Evolutionary conservation across 2,113 vertebrate genomes (phyloP).

Genomic region (Sigmodon hispidus): DNA sequence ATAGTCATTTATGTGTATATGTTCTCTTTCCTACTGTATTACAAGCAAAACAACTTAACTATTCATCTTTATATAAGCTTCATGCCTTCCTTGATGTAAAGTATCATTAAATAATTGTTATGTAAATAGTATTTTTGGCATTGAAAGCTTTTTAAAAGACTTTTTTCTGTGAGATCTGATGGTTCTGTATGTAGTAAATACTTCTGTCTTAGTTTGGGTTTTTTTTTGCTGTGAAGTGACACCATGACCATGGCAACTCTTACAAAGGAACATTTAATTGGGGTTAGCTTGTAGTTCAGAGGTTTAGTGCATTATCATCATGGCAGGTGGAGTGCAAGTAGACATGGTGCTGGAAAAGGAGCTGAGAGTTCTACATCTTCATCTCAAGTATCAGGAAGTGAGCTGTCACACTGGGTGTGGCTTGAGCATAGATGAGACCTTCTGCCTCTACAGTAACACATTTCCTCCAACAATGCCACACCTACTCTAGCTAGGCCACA

Average conservation of each 20-base stretch:
- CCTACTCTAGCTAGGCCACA: not conserved
- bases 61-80: not conserved
- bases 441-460: not conserved
- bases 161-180: not conserved
- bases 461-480: not conserved
- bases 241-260: not conserved
- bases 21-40: not conserved
- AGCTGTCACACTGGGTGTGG: not conserved
- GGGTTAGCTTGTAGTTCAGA: not conserved
- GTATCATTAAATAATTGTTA: not conserved
- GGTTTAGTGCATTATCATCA: not conserved
- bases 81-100: slow-evolving; percentile 38
- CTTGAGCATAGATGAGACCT: not conserved
- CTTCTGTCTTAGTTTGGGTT: not conserved
- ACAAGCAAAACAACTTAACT: not conserved
- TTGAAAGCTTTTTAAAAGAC: not conserved
- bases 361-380: not conserved
- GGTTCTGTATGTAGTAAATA: slow-evolving; percentile 11
- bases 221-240: not conserved
- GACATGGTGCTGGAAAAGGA: not conserved
- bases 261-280: not conserved
- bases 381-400: not conserved
- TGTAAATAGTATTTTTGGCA: slow-evolving; percentile 10
- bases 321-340: not conserved
- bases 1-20: not conserved